Percentiles rank a stretch among this genome's conserved stretches.
These are phyloP conservation scores for Morelia viridis DNA, from an alignment of 2,797 vertebrate species.

Conservation along the genomic window DNA sequence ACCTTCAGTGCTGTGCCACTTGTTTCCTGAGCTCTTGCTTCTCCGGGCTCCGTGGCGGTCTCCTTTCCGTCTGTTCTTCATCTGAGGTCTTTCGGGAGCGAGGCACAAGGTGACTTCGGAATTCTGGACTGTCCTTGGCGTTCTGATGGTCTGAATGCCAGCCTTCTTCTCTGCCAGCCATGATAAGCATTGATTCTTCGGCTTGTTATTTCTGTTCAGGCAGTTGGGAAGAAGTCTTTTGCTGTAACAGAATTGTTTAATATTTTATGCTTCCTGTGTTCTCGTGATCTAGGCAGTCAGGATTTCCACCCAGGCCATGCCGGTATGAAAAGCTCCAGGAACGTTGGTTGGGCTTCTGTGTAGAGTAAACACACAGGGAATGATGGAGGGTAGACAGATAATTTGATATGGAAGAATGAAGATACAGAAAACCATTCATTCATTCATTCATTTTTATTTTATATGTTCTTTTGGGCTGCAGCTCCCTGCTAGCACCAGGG, in stretches of 20 bases:
- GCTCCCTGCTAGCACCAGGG: no score
- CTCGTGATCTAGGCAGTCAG: background rate
- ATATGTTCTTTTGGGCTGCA: background rate
- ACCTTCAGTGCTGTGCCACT: conserved; percentile 62
- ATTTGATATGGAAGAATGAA: background rate
- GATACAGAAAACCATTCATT: background rate
- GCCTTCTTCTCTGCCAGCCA: background rate
- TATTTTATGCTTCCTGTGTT: no score
- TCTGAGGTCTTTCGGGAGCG: conserved; percentile 54
- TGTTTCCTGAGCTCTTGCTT: conserved; percentile 27
- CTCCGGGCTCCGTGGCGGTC: background rate
- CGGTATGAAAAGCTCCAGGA: background rate
- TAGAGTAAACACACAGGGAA: background rate
- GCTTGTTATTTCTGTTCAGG: background rate
- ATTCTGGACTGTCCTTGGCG: conserved; percentile 55
- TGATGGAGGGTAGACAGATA: background rate
- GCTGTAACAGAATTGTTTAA: background rate
- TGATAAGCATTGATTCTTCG: background rate
- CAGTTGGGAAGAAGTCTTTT: background rate
- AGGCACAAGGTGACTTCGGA: conserved; percentile 52
- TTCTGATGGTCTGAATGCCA: conserved; percentile 49
- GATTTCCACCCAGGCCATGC: background rate
- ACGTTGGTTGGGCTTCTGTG: background rate
- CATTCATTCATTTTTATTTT: background rate
- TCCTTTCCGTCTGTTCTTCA: background rate